Evolutionary conservation across 2,113 vertebrate species (phyloP).

Genomic region (Chionomys nivalis): DNA sequence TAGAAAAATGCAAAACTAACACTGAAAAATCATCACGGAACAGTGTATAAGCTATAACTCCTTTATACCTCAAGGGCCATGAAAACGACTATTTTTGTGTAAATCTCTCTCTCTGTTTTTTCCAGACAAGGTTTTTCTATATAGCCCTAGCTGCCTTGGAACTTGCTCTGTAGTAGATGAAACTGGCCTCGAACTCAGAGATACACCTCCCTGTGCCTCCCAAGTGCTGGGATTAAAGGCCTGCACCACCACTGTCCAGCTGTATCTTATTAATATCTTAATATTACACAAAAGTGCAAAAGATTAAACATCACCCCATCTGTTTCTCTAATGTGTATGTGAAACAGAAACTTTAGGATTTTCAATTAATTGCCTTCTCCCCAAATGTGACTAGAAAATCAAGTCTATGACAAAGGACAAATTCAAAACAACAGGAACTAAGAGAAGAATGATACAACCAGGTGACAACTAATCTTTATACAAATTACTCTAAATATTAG

Average conservation of each 20-base stretch:
- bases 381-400: neutral
- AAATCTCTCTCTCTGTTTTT: too few species aligned
- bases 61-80: conserved; percentile 25
- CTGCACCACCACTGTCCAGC: neutral
- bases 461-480: neutral
- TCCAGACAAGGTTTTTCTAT: neutral
- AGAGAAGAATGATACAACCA: neutral
- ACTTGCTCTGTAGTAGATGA: neutral
- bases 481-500: conserved; percentile 22
- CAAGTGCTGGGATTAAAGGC: neutral
- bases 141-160: neutral
- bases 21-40: conserved; percentile 44
- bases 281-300: neutral
- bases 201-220: neutral
- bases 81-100: neutral
- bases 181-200: neutral
- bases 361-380: conserved; percentile 46
- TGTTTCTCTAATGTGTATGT: neutral
- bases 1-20: neutral
- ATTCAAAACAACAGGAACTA: conserved; percentile 18
- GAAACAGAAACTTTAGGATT: conserved; percentile 36
- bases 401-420: neutral
- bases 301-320: neutral
- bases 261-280: neutral
- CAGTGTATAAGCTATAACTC: neutral